Evolutionary conservation across 2,113 vertebrate genomes (phyloP).

Genomic region (Hemichromis elongatus): DNA sequence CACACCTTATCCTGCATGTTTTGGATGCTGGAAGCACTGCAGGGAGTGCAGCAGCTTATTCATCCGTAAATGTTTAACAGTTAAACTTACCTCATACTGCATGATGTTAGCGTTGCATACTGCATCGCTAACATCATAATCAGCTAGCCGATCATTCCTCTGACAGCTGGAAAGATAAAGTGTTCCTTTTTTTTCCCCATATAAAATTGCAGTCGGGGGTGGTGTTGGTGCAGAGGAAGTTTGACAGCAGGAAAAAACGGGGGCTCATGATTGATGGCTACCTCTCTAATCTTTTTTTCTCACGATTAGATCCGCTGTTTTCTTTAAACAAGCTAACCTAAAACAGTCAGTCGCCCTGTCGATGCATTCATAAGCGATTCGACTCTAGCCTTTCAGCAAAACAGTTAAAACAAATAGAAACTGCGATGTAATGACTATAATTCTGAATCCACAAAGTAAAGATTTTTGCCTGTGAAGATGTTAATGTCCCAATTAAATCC

Average conservation of each 20-base stretch:
- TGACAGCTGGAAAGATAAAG: conserved; percentile 45
- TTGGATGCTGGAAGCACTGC: not conserved
- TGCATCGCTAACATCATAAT: conserved; percentile 23
- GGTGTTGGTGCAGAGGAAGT: conserved; percentile 28
- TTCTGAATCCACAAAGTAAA: not conserved
- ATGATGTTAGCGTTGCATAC: not conserved
- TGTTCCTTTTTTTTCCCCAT: not conserved
- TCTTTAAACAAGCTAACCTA: conserved; percentile 36
- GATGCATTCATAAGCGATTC: not conserved
- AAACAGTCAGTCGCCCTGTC: conserved; percentile 32
- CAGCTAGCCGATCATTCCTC: conserved; percentile 29
- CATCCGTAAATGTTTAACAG: not conserved
- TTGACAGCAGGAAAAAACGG: conserved; percentile 27
- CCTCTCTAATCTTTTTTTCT: conserved; percentile 12
- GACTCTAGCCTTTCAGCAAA: not conserved
- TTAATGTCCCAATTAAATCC: not conserved
- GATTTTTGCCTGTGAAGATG: not conserved
- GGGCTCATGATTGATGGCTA: conserved; percentile 33
- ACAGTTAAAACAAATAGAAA: not conserved
- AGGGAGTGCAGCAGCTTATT: not conserved
- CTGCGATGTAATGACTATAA: not conserved
- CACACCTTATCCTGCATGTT: not conserved
- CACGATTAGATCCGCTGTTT: conserved; percentile 30
- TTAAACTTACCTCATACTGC: not conserved
- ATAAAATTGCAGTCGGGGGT: conserved; percentile 8